Evolutionary conservation across 2,797 vertebrate genomes (phyloP).

Genomic region (Lacerta bilineata): DNA sequence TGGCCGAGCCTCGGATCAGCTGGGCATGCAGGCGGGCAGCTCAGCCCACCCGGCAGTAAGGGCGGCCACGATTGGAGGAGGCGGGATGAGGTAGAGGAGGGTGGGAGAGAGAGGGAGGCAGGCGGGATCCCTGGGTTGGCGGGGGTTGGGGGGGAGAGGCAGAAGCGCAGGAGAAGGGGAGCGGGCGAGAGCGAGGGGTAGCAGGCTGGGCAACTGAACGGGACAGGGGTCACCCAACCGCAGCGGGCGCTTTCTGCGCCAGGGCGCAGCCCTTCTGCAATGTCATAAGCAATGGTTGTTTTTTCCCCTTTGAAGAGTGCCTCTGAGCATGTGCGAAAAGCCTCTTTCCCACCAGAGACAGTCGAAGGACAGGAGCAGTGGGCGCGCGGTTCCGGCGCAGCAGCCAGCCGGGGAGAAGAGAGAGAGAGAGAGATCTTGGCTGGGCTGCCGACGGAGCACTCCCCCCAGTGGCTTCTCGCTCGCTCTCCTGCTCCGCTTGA

Average conservation of each 20-base stretch:
- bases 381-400: too few relatives aligned
- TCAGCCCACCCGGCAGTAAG: conserved; percentile 76
- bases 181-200: too few relatives aligned
- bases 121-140: conserved; percentile 45
- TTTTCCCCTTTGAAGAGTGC: too few relatives aligned
- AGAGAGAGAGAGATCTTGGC: too few relatives aligned
- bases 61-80: conserved; percentile 70
- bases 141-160: background rate
- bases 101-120: conserved; percentile 23
- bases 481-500: too few relatives aligned
- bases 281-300: too few relatives aligned
- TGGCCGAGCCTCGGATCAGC: conserved; percentile 31
- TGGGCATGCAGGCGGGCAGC: conserved; percentile 52
- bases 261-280: background rate
- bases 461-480: too few relatives aligned
- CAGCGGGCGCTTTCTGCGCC: background rate
- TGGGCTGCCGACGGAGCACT: too few relatives aligned
- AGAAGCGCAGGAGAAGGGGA: background rate
- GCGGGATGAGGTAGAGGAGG: conserved; percentile 31
- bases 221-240: background rate
- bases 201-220: accelerated
- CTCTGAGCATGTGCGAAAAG: too few relatives aligned
- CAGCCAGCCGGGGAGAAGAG: too few relatives aligned
- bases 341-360: too few relatives aligned
- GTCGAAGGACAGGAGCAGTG: too few relatives aligned